These are phyloP conservation scores for Phaedon cochleariae DNA, from an alignment of 2,888 invertebrate genomes.

Conservation along the genomic window DNA sequence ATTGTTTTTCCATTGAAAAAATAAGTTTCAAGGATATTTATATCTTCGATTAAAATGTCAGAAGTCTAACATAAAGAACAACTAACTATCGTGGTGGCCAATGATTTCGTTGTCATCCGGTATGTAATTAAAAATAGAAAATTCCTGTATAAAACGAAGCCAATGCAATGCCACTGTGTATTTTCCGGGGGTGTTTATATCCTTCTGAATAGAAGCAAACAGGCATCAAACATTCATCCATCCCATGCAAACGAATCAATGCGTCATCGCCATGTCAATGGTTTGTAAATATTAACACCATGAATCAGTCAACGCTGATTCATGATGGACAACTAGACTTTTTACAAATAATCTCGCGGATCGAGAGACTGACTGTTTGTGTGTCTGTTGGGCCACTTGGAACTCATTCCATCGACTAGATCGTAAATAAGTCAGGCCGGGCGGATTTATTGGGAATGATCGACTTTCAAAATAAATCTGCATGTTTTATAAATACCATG, in stretches of 20 bases:
- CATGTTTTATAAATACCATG: constrained; percentile 53
- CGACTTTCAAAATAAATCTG: constrained; percentile 53
- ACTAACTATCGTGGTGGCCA: no score
- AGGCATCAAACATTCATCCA: constrained; percentile 37
- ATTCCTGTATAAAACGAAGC: no score
- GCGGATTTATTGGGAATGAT: constrained; percentile 50
- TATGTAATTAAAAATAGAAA: no score
- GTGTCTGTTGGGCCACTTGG: constrained; percentile 42
- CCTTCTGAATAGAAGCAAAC: constrained; percentile 8
- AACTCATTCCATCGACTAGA: constrained; percentile 50
- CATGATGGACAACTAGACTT: constrained; percentile 53
- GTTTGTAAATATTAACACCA: constrained; percentile 61
- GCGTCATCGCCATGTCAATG: constrained; percentile 52
- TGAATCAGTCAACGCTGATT: constrained; percentile 57
- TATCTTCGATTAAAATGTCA: no score
- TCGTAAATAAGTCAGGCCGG: constrained; percentile 50
- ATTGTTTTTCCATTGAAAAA: no score
- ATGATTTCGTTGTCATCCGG: no score
- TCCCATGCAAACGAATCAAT: constrained; percentile 56
- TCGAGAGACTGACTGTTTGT: constrained; percentile 30
- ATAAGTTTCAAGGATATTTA: no score
- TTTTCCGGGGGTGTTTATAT: constrained; percentile 4
- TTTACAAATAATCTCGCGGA: constrained; percentile 50
- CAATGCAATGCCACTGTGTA: not conserved
- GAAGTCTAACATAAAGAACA: no score